These are phyloP conservation scores for Sycophila texana DNA, from an alignment of 2,888 invertebrate genomes.

Conservation along the genomic window DNA sequence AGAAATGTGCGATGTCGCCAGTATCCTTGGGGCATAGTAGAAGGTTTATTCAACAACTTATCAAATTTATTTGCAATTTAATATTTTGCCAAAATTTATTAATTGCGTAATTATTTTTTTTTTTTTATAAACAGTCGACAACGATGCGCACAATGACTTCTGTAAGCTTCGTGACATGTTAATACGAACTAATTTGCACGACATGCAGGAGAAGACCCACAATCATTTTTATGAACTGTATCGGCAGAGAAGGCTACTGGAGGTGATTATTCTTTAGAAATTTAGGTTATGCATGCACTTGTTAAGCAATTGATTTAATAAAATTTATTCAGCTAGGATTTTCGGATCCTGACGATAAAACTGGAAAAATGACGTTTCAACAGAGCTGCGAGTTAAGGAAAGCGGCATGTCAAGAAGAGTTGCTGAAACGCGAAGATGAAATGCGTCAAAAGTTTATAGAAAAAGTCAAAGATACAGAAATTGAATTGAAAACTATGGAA, in stretches of 20 bases:
- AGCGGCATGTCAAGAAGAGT: constrained; percentile 91
- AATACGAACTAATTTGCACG: constrained; percentile 99
- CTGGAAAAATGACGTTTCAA: not conserved
- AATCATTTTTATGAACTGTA: constrained; percentile 96
- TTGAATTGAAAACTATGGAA: constrained; percentile 96
- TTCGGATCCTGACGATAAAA: not conserved
- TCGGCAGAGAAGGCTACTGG: constrained; percentile 90
- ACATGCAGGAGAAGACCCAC: constrained; percentile 98
- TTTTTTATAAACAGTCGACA: constrained; percentile 84
- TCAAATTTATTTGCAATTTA: not conserved
- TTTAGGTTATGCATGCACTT: not conserved
- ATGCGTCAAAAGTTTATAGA: constrained; percentile 96
- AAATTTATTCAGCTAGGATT: not conserved
- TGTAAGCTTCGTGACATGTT: constrained; percentile 99
- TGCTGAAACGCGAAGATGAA: constrained; percentile 98
- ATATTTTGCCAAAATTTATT: not conserved
- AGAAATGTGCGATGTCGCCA: constrained; percentile 92
- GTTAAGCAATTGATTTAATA: no score
- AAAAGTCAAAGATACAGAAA: constrained; percentile 97
- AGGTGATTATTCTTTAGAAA: constrained; percentile 74
- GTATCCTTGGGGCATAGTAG: constrained; percentile 99
- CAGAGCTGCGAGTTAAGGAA: constrained; percentile 79
- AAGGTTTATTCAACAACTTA: constrained; percentile 78
- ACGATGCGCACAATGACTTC: constrained; percentile 99
- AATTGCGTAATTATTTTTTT: not conserved